A percentile compares a stretch with the other conserved stretches of the same genome.
phyloP scores from a whole-genome alignment of 2,888 invertebrate genomes.

The Diplolepis rosae region DNA sequence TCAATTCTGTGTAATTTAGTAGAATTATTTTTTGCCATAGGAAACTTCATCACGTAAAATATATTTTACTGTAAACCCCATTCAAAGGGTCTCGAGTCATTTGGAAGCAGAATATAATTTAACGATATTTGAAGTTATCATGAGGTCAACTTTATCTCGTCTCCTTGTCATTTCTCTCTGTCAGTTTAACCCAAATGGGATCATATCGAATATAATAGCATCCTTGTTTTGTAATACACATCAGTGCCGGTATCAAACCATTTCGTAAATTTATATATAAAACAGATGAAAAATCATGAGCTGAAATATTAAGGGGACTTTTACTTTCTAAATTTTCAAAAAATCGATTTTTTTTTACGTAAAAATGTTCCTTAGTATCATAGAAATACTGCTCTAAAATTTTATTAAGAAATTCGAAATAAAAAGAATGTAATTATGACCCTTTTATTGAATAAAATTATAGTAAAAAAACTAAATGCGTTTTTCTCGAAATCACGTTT shows the following conservation, averaged over 20 bases:
- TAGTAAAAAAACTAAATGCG: too few species aligned
- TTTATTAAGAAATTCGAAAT: too few species aligned
- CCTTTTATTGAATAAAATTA: too few species aligned
- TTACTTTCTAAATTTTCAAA: too few species aligned
- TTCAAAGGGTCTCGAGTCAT: background rate
- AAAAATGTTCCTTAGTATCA: too few species aligned
- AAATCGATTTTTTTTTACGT: too few species aligned
- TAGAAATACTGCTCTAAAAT: too few species aligned
- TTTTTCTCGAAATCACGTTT: too few species aligned
- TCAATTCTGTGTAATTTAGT: background rate
- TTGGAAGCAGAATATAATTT: conserved; percentile 12
- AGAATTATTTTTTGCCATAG: background rate
- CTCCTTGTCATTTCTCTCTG: conserved; percentile 45
- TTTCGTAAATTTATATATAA: background rate
- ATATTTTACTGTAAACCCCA: background rate
- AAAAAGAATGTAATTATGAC: too few species aligned
- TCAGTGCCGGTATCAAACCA: background rate
- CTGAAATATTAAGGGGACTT: too few species aligned
- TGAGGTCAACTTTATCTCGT: conserved; percentile 58
- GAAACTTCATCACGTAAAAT: background rate
- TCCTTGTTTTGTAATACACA: conserved; percentile 22
- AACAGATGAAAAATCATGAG: background rate
- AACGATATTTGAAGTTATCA: conserved; percentile 52
- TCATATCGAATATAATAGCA: conserved; percentile 20
- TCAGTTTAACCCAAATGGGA: conserved; percentile 13